Conservation (phyloP, 2,888 invertebrate genomes). For the Callyntrura guangdongensis region DNA sequence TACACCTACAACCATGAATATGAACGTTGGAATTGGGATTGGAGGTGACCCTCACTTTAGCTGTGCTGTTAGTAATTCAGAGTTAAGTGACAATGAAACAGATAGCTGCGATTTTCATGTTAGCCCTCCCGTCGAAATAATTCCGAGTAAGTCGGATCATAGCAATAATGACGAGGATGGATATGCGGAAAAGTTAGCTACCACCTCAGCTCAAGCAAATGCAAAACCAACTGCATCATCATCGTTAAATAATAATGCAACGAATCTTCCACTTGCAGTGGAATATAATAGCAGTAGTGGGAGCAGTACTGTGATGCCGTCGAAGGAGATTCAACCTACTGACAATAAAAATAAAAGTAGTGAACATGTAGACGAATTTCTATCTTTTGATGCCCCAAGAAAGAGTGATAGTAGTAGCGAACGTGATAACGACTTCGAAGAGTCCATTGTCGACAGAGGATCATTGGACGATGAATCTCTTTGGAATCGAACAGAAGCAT, state of each 20-base stretch:
- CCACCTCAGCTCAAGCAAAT: background rate
- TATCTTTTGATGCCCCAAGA: constrained; percentile 40
- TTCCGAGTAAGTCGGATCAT: background rate
- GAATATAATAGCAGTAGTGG: background rate
- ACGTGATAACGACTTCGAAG: constrained; percentile 25
- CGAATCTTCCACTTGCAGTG: background rate
- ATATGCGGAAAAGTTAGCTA: background rate
- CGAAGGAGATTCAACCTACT: constrained; percentile 27
- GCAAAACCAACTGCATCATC: constrained; percentile 16
- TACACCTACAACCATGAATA: background rate
- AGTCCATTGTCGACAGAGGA: constrained; percentile 1
- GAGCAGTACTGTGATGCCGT: constrained; percentile 24
- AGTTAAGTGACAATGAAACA: constrained; percentile 68
- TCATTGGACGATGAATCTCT: constrained; percentile 73
- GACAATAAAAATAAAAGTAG: constrained; percentile 15
- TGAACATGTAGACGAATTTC: constrained; percentile 13
- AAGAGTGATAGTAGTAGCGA: constrained; percentile 1
- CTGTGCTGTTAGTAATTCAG: constrained; percentile 29
- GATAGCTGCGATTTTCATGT: constrained; percentile 73
- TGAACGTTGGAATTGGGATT: constrained; percentile 33
- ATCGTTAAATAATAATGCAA: background rate
- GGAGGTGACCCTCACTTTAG: constrained; percentile 62
- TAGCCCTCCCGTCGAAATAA: constrained; percentile 70
- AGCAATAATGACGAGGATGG: background rate
- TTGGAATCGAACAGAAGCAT: constrained; percentile 77